Evolutionary conservation across 2,888 invertebrate species (phyloP).

Genomic region (Crepidodera aurea): DNA sequence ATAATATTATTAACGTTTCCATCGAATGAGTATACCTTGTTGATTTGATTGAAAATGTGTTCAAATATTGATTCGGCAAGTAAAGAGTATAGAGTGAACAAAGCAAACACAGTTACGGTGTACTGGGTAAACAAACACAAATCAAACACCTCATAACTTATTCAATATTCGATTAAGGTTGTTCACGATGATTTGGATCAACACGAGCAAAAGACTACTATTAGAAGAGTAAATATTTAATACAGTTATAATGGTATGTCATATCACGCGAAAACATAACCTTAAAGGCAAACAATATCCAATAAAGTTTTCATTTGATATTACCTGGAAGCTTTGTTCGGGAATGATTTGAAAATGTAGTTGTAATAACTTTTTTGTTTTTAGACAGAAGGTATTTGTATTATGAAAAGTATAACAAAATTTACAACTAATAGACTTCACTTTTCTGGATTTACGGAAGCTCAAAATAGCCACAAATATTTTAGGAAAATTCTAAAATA

Average conservation of each 20-base stretch:
- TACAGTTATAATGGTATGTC: slow-evolving; percentile 56
- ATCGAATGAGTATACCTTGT: slow-evolving; percentile 18
- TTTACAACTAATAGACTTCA: too few relatives aligned
- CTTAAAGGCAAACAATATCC: slow-evolving; percentile 44
- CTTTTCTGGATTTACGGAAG: too few relatives aligned
- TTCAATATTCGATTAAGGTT: slow-evolving; percentile 56
- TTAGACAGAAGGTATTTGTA: background rate
- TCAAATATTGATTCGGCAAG: slow-evolving; percentile 35
- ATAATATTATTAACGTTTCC: slow-evolving; percentile 12
- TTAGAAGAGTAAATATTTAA: slow-evolving; percentile 58
- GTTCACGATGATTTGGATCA: slow-evolving; percentile 57
- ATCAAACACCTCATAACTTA: slow-evolving; percentile 55
- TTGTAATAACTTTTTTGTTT: slow-evolving; percentile 18
- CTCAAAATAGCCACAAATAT: too few relatives aligned
- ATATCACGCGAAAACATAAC: slow-evolving; percentile 57
- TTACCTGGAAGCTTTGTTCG: slow-evolving; percentile 32
- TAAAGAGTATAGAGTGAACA: slow-evolving; percentile 32
- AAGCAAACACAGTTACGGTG: slow-evolving; percentile 28
- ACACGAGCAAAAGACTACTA: slow-evolving; percentile 58
- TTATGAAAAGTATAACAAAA: too few relatives aligned
- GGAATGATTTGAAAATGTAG: slow-evolving; percentile 28
- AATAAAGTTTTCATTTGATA: slow-evolving; percentile 38
- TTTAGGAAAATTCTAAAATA: too few relatives aligned
- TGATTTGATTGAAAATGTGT: slow-evolving; percentile 35
- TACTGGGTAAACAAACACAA: slow-evolving; percentile 47